Conservation (phyloP, 2,888 invertebrate genomes). For the Pyralis farinalis region DNA sequence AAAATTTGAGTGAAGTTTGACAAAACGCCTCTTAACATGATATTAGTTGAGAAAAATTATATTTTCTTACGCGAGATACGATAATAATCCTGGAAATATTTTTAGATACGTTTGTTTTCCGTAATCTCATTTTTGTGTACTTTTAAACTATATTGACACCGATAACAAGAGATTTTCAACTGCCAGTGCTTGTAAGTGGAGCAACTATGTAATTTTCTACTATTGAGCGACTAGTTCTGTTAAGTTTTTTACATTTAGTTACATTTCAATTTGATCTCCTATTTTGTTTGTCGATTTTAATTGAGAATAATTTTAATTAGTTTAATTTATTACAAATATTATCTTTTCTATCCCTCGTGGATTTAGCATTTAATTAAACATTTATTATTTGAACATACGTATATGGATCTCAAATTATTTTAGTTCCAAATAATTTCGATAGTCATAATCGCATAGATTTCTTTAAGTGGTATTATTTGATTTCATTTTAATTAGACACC, state of each 20-base stretch:
- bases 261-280: slow-evolving; percentile 75
- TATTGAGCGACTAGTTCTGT: slow-evolving; percentile 49
- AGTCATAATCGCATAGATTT: slow-evolving; percentile 58
- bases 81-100: slow-evolving; percentile 20
- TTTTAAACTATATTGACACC: not conserved
- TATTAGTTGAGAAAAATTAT: slow-evolving; percentile 19
- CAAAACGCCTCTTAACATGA: slow-evolving; percentile 53
- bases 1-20: slow-evolving; percentile 77
- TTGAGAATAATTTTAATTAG: slow-evolving; percentile 51
- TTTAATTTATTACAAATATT: slow-evolving; percentile 63
- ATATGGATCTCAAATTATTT: slow-evolving; percentile 71
- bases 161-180: slow-evolving; percentile 16
- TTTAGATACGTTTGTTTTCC: slow-evolving; percentile 21
- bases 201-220: slow-evolving; percentile 16
- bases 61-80: slow-evolving; percentile 24
- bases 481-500: slow-evolving; percentile 59
- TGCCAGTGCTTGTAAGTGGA: slow-evolving; percentile 22
- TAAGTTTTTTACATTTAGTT: slow-evolving; percentile 65
- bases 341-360: slow-evolving; percentile 24
- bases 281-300: slow-evolving; percentile 67
- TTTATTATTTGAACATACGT: slow-evolving; percentile 37
- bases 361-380: slow-evolving; percentile 39
- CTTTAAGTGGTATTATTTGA: slow-evolving; percentile 42
- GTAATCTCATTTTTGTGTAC: slow-evolving; percentile 1
- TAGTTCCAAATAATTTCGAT: slow-evolving; percentile 73